Evolutionary conservation across 2,888 invertebrate genomes (phyloP), one percentile per base, ranked within the genome.

Genomic region (Pecten maximus): DNA sequence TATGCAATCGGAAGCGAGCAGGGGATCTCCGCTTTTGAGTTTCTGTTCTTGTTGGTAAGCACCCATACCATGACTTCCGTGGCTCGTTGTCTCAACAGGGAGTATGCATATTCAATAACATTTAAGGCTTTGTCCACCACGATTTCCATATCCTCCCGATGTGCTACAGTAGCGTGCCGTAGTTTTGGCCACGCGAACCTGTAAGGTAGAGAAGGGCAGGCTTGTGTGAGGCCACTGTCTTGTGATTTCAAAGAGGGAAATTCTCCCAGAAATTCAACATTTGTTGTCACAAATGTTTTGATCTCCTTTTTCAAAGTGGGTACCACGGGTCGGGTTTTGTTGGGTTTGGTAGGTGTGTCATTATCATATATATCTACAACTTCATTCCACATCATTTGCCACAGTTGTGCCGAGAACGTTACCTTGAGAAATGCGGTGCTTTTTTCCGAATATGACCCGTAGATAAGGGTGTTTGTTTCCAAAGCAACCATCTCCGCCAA

Each of bases 51-150:
- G 48, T 90, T 19, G 23, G 88, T 90, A 44, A 90, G 48, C 12
- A 90, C 90, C 88, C 88, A 90, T 16, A 90, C 90, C 90, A 90
- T 90, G 16, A 90, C 44, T 40, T 90, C 88, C 16, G 90, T 88
- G 28, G 90, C 86, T 40, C 88, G 88, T 28, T 54, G 23, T 23
- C 90, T 19, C n/a, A 87, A 54, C 19, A 88, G 19, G 28, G 87
- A 87, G n/a, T 87, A 90, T 40, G 87, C 87, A n/a, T 87, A 16
- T 12, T 40, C 19, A 8, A 88, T 28, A 23, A 74, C 60, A 40
- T 23, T 40, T 12, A 40, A 35, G 10, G 87, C 40, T 15, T 15
- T 86, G 35, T 48, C 87, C 39, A 23, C 16, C 40, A 40, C 60
- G 6, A 6, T 6, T 12, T 0, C 23, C 23, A 88, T 12, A 60